These are phyloP conservation scores for Lasioglossum zephyrum DNA, from an alignment of 2,888 invertebrate genomes.

Conservation along the genomic window DNA sequence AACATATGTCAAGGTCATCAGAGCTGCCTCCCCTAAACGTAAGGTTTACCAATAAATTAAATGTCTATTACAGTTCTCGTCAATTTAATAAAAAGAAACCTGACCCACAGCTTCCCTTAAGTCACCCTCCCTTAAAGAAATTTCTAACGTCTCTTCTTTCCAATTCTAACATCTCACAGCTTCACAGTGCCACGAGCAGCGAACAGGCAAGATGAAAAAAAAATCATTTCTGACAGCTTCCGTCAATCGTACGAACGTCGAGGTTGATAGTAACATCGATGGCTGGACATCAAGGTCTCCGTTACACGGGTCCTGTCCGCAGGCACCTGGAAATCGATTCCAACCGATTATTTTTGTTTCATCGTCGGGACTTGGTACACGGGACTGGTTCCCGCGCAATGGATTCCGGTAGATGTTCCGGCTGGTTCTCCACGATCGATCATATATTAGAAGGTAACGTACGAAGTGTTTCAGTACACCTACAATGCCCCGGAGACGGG, in stretches of 20 bases:
- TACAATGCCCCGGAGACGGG: slow-evolving; percentile 67
- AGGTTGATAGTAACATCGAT: not conserved
- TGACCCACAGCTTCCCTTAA: too few species aligned
- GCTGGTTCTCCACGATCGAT: slow-evolving; percentile 66
- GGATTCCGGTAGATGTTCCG: slow-evolving; percentile 50
- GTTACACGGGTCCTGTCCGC: not conserved
- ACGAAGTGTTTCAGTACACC: slow-evolving; percentile 71
- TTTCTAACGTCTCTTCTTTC: not conserved
- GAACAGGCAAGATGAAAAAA: not conserved
- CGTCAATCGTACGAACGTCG: not conserved
- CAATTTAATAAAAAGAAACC: too few species aligned
- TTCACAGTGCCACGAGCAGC: not conserved
- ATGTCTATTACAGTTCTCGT: too few species aligned
- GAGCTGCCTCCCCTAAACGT: too few species aligned
- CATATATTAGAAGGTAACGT: slow-evolving; percentile 68
- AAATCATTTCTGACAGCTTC: not conserved
- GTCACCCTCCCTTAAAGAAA: too few species aligned
- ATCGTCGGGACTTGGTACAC: not conserved
- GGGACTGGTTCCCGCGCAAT: slow-evolving; percentile 38
- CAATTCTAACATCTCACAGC: not conserved
- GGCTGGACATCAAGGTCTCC: not conserved
- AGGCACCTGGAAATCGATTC: slow-evolving; percentile 39
- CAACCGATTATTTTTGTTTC: slow-evolving; percentile 34
- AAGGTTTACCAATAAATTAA: too few species aligned
- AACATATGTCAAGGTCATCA: too few species aligned